A percentile compares a stretch with the other conserved stretches of the same genome.
Conservation (phyloP, 2,113 vertebrate species). For the Jaculus jaculus region DNA sequence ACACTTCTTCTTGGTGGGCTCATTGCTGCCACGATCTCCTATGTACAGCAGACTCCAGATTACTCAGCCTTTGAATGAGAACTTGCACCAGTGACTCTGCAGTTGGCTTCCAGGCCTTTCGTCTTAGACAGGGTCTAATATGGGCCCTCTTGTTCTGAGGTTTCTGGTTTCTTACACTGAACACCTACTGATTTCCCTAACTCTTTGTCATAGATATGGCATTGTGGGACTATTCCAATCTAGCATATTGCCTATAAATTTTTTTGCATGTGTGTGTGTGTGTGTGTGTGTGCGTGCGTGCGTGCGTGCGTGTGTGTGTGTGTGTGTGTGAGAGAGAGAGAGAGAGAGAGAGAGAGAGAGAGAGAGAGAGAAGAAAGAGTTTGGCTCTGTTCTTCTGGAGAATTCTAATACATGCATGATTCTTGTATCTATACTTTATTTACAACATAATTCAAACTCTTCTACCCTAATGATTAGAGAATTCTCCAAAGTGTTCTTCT, state of each 20-base stretch:
- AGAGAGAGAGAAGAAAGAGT: too few relatives aligned
- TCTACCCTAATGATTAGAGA: too few relatives aligned
- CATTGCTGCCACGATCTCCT: rapidly evolving
- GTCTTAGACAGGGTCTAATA: neutral
- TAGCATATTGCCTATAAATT: neutral
- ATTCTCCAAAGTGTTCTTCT: too few relatives aligned
- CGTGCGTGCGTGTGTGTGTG: too few relatives aligned
- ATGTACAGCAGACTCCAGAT: neutral
- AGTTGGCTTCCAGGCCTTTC: neutral
- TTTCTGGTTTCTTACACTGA: neutral
- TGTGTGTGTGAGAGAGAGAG: too few relatives aligned
- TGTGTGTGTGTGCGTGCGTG: too few relatives aligned
- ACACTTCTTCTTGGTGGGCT: too few relatives aligned
- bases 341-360: too few relatives aligned
- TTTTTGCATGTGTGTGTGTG: too few relatives aligned
- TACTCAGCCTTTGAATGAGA: neutral
- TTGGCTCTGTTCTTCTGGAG: too few relatives aligned
- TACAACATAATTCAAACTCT: neutral
- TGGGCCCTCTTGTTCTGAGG: neutral
- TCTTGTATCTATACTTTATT: constrained; percentile 14
- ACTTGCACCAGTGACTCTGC: neutral
- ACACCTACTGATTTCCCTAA: neutral
- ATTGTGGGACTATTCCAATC: neutral
- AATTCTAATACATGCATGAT: neutral
- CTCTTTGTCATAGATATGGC: too few relatives aligned